A percentile compares a stretch with the other conserved stretches of the same genome.
Conservation (phyloP, 2,797 vertebrate genomes). For the Sebastes hubbsi region DNA sequence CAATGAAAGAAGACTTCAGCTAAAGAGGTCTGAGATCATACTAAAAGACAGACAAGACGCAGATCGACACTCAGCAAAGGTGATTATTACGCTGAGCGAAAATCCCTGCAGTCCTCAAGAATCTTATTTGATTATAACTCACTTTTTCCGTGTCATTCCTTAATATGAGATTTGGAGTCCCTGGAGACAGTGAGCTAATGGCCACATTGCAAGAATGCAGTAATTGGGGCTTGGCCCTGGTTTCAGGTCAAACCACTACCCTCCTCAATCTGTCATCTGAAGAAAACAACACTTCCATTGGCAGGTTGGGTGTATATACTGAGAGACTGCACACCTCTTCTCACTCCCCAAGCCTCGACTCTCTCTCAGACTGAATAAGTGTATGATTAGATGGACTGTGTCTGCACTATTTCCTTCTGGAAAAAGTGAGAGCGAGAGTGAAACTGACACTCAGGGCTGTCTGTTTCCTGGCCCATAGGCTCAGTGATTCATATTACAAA, state of each 20-base stretch:
- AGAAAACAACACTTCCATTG: slow-evolving; percentile 59
- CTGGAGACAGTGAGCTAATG: slow-evolving; percentile 84
- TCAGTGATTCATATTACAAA: slow-evolving; percentile 67
- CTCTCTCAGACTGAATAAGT: slow-evolving; percentile 52
- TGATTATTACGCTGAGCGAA: slow-evolving; percentile 51
- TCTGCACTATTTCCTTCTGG: slow-evolving; percentile 73
- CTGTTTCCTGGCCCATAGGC: slow-evolving; percentile 63
- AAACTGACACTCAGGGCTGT: slow-evolving; percentile 69
- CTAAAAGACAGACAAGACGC: slow-evolving; percentile 15
- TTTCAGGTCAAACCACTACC: slow-evolving; percentile 70
- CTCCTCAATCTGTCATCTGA: slow-evolving; percentile 55
- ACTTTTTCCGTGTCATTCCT: slow-evolving; percentile 81
- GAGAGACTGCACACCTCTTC: slow-evolving; percentile 62
- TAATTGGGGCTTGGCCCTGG: slow-evolving; percentile 71
- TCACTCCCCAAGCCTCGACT: slow-evolving; percentile 20
- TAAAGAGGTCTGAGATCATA: slow-evolving; percentile 23
- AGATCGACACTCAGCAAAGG: slow-evolving; percentile 35
- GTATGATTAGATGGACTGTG: slow-evolving; percentile 62
- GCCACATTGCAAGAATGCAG: slow-evolving; percentile 73
- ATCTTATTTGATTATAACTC: slow-evolving; percentile 75
- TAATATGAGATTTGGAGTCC: slow-evolving; percentile 75
- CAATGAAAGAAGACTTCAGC: slow-evolving; percentile 13
- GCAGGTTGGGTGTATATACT: slow-evolving; percentile 44
- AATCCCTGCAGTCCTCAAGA: slow-evolving; percentile 56
- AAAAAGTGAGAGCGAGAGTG: slow-evolving; percentile 69